Percentiles rank a stretch among this genome's conserved stretches.
Conservation (phyloP, 2,797 vertebrate species). For the Dermochelys coriacea region DNA sequence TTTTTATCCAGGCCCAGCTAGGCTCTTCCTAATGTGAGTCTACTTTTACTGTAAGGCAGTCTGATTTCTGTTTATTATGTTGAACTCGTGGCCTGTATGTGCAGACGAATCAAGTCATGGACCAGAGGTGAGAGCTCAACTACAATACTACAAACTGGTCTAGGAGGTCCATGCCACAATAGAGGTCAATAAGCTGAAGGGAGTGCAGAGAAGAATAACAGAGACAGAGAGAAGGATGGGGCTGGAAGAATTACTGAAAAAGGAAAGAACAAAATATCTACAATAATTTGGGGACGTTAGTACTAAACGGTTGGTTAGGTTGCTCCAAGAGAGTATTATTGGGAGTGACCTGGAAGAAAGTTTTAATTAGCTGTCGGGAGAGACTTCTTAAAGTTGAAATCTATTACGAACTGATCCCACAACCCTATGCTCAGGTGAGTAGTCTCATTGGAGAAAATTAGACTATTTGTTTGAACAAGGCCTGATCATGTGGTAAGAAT, state of each 20-base stretch:
- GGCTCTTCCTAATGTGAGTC: neutral
- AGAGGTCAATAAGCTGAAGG: neutral
- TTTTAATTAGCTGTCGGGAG: neutral
- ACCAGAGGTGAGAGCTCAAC: slow-evolving; percentile 47
- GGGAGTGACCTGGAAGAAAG: neutral
- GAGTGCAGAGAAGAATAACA: neutral
- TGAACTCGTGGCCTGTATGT: slow-evolving; percentile 28
- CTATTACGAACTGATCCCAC: neutral
- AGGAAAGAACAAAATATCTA: neutral
- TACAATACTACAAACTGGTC: slow-evolving; percentile 29
- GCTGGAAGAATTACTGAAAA: neutral
- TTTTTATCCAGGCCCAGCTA: slow-evolving; percentile 6
- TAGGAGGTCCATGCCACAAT: neutral
- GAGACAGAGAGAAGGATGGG: slow-evolving; percentile 2
- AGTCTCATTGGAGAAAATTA: neutral
- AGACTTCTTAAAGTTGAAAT: neutral
- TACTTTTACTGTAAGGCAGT: neutral
- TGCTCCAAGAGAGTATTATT: neutral
- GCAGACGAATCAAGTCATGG: neutral
- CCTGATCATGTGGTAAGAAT: neutral
- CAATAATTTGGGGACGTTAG: neutral
- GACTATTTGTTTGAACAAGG: neutral
- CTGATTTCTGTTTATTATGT: slow-evolving; percentile 43
- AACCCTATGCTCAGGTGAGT: neutral
- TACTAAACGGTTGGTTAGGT: neutral